These are phyloP conservation scores for Halcyon senegalensis DNA, from an alignment of 2,113 vertebrate species.

Conservation along the genomic window DNA sequence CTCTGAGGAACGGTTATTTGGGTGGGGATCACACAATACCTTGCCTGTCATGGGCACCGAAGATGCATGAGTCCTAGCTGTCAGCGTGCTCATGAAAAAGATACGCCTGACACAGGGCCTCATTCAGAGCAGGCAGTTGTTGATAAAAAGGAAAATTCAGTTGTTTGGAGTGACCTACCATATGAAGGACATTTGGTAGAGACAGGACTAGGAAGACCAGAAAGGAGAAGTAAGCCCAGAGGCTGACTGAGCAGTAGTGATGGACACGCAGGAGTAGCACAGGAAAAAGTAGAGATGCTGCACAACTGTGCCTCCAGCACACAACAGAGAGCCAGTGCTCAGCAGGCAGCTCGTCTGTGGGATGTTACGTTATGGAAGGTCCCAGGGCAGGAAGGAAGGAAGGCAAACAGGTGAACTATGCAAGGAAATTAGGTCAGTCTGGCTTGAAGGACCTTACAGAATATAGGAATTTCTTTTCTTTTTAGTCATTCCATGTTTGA, in stretches of 20 bases:
- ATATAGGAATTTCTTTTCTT: neutral
- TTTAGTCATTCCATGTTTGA: neutral
- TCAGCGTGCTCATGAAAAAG: neutral
- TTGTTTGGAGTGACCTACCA: neutral
- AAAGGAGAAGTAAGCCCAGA: neutral
- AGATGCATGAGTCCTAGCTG: neutral
- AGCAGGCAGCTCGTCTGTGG: neutral
- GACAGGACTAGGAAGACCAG: neutral
- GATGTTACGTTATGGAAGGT: neutral
- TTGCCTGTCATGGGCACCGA: neutral
- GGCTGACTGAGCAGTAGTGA: neutral
- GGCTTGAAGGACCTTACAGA: neutral
- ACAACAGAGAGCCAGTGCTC: neutral
- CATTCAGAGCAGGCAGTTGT: neutral
- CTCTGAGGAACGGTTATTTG: neutral
- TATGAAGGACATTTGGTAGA: neutral
- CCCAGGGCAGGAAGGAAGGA: neutral
- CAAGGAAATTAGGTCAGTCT: slow-evolving; percentile 53
- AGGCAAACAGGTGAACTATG: slow-evolving; percentile 43
- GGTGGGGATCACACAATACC: neutral
- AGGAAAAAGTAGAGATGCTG: neutral
- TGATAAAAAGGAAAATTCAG: neutral
- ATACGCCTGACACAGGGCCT: accelerated
- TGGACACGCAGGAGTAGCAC: neutral
- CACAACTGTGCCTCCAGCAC: neutral